These are phyloP conservation scores for Amphiprion clarkii DNA, from an alignment of 2,797 vertebrate species.

Conservation along the genomic window DNA sequence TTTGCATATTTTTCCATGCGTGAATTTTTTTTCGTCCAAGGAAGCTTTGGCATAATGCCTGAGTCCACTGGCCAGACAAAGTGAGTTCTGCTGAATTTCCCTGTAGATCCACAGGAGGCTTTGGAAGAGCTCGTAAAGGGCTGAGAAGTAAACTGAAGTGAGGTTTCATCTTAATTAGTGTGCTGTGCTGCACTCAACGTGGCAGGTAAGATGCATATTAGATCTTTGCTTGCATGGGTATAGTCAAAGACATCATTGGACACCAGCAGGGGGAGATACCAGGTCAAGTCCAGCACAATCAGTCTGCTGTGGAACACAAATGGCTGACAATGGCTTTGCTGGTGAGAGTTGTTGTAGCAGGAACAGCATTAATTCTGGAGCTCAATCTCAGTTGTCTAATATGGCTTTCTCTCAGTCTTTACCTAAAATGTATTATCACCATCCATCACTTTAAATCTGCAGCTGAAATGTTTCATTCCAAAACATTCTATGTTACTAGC, in stretches of 20 bases:
- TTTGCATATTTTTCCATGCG: slow-evolving; percentile 66
- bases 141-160: slow-evolving; percentile 6
- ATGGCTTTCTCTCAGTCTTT: neutral
- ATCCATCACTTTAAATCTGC: neutral
- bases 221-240: neutral
- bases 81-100: slow-evolving; percentile 9
- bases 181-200: neutral
- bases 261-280: neutral
- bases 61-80: slow-evolving; percentile 15
- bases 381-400: slow-evolving; percentile 2
- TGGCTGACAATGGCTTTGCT: slow-evolving; percentile 7
- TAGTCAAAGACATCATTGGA: slow-evolving; percentile 1
- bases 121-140: slow-evolving; percentile 55
- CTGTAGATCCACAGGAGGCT: slow-evolving; percentile 34
- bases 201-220: neutral
- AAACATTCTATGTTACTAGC: neutral
- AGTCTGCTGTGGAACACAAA: neutral
- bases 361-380: neutral
- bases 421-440: neutral
- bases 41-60: slow-evolving; percentile 40
- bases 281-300: neutral
- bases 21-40: slow-evolving; percentile 12
- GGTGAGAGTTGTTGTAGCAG: neutral
- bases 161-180: neutral
- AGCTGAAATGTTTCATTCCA: slow-evolving; percentile 31